These are phyloP conservation scores for Diploptera punctata DNA, from an alignment of 2,888 invertebrate genomes.

Conservation along the genomic window DNA sequence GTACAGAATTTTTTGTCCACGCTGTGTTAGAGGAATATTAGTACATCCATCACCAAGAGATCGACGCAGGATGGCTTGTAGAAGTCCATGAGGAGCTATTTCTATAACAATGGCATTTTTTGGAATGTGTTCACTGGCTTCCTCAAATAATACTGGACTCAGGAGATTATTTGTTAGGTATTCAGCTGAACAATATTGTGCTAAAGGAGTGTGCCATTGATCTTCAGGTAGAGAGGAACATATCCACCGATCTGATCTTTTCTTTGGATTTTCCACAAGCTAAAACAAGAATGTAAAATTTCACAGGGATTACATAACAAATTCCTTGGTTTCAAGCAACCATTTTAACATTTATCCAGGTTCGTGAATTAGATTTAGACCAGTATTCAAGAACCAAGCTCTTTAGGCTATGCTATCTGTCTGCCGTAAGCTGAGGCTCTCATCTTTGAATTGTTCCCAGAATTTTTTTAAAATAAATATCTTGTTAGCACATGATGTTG, in stretches of 20 bases:
- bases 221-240: constrained; percentile 80
- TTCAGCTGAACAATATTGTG: constrained; percentile 77
- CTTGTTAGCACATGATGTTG: too few species aligned
- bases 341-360: neutral
- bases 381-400: too few species aligned
- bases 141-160: constrained; percentile 79
- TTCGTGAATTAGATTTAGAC: neutral
- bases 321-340: neutral
- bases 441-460: too few species aligned
- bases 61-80: constrained; percentile 85
- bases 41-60: constrained; percentile 72
- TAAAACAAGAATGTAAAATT: constrained; percentile 43
- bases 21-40: constrained; percentile 78
- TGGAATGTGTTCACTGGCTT: constrained; percentile 79
- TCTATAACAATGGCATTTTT: constrained; percentile 84
- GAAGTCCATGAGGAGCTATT: constrained; percentile 87
- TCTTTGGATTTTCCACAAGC: constrained; percentile 68
- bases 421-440: too few species aligned
- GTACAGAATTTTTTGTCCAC: constrained; percentile 67
- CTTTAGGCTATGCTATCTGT: too few species aligned
- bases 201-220: constrained; percentile 72
- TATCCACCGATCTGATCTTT: constrained; percentile 79
- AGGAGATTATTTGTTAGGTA: constrained; percentile 82
- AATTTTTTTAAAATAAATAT: too few species aligned
- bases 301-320: neutral